Conservation (phyloP, 2,888 invertebrate genomes). For the Zaprionus lineosus region DNA sequence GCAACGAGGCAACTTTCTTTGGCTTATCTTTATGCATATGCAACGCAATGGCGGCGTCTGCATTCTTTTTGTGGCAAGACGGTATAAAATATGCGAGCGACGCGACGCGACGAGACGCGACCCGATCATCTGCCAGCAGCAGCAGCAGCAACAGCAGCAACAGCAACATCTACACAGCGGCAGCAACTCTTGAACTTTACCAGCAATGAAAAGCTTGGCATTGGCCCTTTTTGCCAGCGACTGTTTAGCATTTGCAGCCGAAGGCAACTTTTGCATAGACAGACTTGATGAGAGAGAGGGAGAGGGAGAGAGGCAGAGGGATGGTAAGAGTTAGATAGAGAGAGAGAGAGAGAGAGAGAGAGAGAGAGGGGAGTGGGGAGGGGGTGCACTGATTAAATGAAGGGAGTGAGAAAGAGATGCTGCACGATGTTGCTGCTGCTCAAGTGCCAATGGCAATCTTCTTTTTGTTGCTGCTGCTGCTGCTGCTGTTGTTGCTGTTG, state of each 20-base stretch:
- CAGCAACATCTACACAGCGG: constrained; percentile 35
- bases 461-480: constrained; percentile 33
- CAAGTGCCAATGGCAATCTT: constrained; percentile 75
- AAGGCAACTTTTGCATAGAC: constrained; percentile 44
- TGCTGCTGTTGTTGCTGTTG: too few species aligned
- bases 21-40: constrained; percentile 75
- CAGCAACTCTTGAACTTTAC: constrained; percentile 77
- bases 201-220: constrained; percentile 71
- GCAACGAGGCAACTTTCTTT: constrained; percentile 63
- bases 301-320: constrained; percentile 1
- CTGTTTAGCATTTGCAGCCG: constrained; percentile 67
- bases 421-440: constrained; percentile 71
- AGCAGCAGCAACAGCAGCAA: constrained; percentile 39
- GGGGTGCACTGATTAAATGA: neutral
- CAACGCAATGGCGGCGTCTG: constrained; percentile 74
- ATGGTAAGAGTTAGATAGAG: neutral
- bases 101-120: constrained; percentile 38
- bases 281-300: constrained; percentile 26
- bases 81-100: constrained; percentile 71
- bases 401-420: constrained; percentile 35
- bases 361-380: constrained; percentile 1
- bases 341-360: constrained; percentile 3
- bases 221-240: constrained; percentile 65
- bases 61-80: constrained; percentile 59
- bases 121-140: constrained; percentile 61